Conservation (phyloP, 2,797 vertebrate genomes). For the Sciurus carolinensis region DNA sequence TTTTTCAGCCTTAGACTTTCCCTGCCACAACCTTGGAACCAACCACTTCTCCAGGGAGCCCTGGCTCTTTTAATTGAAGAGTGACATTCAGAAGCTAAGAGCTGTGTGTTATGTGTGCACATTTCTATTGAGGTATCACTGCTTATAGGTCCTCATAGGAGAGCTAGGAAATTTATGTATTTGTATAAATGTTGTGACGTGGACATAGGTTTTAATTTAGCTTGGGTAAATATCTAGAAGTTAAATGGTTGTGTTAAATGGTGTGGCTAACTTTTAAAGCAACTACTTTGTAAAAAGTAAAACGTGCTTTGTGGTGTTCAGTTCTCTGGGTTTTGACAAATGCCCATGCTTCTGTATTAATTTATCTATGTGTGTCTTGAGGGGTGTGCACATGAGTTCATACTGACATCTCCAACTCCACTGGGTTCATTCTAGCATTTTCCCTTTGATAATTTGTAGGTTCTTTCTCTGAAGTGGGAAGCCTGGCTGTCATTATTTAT, state of each 20-base stretch:
- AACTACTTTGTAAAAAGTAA: background rate
- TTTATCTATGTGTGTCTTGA: background rate
- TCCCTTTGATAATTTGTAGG: background rate
- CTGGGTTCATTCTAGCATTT: background rate
- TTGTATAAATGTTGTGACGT: background rate
- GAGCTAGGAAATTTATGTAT: background rate
- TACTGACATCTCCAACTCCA: background rate
- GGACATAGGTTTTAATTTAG: too few species aligned
- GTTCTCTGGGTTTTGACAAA: too few species aligned
- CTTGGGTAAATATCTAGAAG: too few species aligned
- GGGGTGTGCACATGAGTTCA: background rate
- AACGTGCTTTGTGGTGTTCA: too few species aligned
- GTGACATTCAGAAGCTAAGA: background rate
- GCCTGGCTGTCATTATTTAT: background rate
- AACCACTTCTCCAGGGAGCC: background rate
- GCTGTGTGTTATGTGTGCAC: background rate
- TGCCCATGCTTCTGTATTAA: background rate
- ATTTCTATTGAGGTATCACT: background rate
- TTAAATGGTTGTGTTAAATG: too few species aligned
- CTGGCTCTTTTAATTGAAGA: background rate
- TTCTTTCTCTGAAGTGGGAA: constrained; percentile 13
- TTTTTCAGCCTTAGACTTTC: background rate
- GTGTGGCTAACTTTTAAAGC: too few species aligned
- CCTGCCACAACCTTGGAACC: background rate
- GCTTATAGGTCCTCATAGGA: background rate